phyloP scores from a whole-genome alignment of 2,797 vertebrate genomes.

The Bradypodion ventrale region DNA sequence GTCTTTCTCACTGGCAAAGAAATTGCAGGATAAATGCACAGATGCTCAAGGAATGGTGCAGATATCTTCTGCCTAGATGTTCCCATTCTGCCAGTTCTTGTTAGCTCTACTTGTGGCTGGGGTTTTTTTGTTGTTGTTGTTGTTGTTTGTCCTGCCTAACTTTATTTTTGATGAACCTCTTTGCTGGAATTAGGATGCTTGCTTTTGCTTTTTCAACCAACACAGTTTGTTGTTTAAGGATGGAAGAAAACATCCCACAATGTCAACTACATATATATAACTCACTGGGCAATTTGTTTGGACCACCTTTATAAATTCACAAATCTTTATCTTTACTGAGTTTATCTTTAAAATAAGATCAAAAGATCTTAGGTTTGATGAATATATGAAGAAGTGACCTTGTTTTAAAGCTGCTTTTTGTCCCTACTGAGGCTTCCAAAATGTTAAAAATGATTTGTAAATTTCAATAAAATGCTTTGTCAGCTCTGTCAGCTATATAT shows the following conservation, averaged over 20 bases:
- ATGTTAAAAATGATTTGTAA: conserved; percentile 8
- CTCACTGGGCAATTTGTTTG: background rate
- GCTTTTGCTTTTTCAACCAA: background rate
- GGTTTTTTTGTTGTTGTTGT: background rate
- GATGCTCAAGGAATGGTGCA: background rate
- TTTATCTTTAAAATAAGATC: background rate
- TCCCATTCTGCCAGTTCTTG: background rate
- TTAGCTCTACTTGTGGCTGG: background rate
- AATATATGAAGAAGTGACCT: conserved; percentile 14
- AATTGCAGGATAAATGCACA: background rate
- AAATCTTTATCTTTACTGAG: background rate
- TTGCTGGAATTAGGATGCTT: background rate
- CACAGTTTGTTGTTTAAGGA: background rate
- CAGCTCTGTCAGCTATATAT: background rate
- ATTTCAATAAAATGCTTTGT: conserved; percentile 4
- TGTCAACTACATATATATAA: background rate
- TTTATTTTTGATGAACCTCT: background rate
- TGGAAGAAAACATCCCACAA: background rate
- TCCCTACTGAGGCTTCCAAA: background rate
- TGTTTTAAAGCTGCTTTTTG: background rate
- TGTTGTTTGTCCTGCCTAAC: background rate
- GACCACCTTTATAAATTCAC: background rate
- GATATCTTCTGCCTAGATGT: background rate
- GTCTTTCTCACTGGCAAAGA: background rate
- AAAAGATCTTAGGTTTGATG: background rate